Base-by-base conservation (phyloP, 2,888 invertebrate species). In the Tipula lateralis region DNA sequence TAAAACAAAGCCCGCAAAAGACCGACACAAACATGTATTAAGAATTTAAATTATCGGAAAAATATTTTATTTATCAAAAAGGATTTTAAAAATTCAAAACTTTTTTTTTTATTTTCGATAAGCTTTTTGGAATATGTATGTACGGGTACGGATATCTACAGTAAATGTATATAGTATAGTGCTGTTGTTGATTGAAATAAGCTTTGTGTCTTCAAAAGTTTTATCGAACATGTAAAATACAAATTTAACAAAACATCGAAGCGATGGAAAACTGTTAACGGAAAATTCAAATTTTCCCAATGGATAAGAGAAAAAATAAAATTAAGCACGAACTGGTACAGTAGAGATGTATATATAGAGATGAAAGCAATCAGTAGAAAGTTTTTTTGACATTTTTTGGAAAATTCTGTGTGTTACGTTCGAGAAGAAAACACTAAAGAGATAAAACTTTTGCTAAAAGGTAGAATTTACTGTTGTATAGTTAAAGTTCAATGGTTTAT, bases 161-260 rank as follows among this genome's bases (percentile, higher is more conserved):
- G n/a, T n/a, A 32, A 32, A 6, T 32, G 32, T 32, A 32, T 32
- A 32, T 32, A 32, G 2, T 16, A 50, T 24, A 66, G 66, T 24
- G 24, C 24, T 66, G 66, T 3, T 24, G 66, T 66, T 66, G 66
- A 66, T 19, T 24, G 66, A 66, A 66, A 66, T 66, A 66, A 66
- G 66, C 66, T 66, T 66, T 66, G 66, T 66, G 66, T 24, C 66
- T 66, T 66, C 66, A 66, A 66, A 66, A 66, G 12, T 66, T 66
- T 66, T 66, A 66, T 66, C 66, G 66, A 66, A 66, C 66, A 66
- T 66, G 66, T 66, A 66, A 66, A 66, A 66, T 66, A 9, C 1
- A 66, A 66, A 66, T 24, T 66, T 66, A 66, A 24, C 24, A 9
- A 24, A 24, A 24, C 24, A 66, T 24, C 7, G 9, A 66, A 66